A percentile compares a stretch with the other conserved stretches of the same genome.
Conservation (phyloP, 2,888 invertebrate genomes). For the Biston stratarius region DNA sequence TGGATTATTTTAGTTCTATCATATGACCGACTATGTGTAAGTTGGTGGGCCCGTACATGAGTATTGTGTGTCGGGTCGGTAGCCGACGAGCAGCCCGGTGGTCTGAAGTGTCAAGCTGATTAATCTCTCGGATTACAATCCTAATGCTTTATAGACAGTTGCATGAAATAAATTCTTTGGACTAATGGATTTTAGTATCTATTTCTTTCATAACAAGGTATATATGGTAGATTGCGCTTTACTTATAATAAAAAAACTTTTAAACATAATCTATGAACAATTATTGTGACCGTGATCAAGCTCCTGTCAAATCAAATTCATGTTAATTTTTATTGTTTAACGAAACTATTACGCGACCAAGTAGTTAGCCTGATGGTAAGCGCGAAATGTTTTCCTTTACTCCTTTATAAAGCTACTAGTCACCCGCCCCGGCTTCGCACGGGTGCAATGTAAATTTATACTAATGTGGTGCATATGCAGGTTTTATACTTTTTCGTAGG, state of each 20-base stretch:
- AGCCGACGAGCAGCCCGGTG: slow-evolving; percentile 18
- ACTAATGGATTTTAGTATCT: background rate
- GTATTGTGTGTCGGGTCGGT: slow-evolving; percentile 11
- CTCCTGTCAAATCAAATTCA: slow-evolving; percentile 19
- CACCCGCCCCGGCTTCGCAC: too few species aligned
- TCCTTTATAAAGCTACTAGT: too few species aligned
- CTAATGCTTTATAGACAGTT: background rate
- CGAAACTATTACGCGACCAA: background rate
- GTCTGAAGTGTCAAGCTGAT: slow-evolving; percentile 28
- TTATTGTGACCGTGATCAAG: slow-evolving; percentile 18
- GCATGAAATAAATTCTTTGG: background rate
- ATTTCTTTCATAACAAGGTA: background rate
- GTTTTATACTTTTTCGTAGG: too few species aligned
- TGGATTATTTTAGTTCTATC: background rate
- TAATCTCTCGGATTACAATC: slow-evolving; percentile 27
- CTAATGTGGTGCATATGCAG: too few species aligned
- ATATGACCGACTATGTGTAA: background rate
- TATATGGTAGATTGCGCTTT: background rate
- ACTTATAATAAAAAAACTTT: background rate
- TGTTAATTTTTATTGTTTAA: background rate
- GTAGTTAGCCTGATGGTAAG: background rate
- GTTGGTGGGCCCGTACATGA: background rate
- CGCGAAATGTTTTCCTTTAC: too few species aligned
- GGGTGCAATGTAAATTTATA: too few species aligned
- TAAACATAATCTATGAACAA: slow-evolving; percentile 12